These are phyloP conservation scores for Podarcis raffonei DNA, from an alignment of 2,113 vertebrate genomes.

Conservation along the genomic window DNA sequence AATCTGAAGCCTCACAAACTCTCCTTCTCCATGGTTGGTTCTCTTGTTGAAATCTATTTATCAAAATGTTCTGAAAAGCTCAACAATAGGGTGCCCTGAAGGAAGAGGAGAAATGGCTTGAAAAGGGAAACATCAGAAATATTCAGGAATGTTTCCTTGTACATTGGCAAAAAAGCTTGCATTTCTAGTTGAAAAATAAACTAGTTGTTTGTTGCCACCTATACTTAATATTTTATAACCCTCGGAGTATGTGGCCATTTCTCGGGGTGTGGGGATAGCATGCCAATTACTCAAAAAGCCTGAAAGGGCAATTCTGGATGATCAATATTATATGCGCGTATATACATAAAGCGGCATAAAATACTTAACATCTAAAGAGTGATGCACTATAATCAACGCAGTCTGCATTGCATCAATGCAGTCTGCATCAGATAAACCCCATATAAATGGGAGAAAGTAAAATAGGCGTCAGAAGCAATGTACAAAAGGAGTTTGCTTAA, in stretches of 20 bases:
- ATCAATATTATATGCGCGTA: background rate
- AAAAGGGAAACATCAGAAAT: conserved; percentile 25
- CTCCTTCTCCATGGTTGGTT: background rate
- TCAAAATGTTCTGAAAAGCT: background rate
- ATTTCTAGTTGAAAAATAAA: conserved; percentile 18
- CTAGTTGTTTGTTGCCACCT: background rate
- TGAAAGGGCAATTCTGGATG: background rate
- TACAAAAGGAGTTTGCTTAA: too few species aligned
- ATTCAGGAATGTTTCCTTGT: conserved; percentile 40
- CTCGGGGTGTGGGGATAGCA: background rate
- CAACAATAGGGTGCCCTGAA: background rate
- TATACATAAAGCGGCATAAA: too few species aligned
- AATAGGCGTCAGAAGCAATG: too few species aligned
- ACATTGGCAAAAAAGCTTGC: conserved; percentile 35
- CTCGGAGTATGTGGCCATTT: background rate
- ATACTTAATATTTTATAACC: background rate
- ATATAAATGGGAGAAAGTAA: too few species aligned
- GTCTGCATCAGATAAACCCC: too few species aligned
- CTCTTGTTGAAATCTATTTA: background rate
- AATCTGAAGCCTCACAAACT: background rate
- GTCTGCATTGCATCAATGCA: too few species aligned
- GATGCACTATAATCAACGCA: too few species aligned
- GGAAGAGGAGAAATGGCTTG: conserved; percentile 31
- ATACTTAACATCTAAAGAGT: too few species aligned
- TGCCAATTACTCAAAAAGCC: background rate